These are phyloP conservation scores for Corapipo altera DNA, from an alignment of 2,113 vertebrate species.

Conservation along the genomic window DNA sequence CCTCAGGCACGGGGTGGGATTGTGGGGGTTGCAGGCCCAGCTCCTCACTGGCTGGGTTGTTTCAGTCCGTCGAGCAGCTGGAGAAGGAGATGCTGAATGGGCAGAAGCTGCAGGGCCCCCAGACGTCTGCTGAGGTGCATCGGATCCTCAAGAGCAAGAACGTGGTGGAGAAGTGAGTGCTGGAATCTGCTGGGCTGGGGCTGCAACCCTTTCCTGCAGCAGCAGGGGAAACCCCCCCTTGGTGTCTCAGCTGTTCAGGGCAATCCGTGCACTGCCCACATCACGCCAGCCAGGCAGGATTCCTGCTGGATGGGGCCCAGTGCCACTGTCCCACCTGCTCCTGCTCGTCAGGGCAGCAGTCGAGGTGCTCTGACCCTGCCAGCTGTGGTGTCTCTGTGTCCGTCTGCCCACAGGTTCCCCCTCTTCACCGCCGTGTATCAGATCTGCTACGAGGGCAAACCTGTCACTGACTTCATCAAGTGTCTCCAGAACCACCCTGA, in stretches of 20 bases:
- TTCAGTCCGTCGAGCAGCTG: constrained; percentile 90
- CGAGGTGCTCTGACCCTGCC: background rate
- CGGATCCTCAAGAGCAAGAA: constrained; percentile 87
- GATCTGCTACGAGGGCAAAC: constrained; percentile 88
- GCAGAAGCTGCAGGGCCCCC: constrained; percentile 98
- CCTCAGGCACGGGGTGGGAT: background rate
- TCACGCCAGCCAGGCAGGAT: background rate
- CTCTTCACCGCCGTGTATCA: constrained; percentile 91
- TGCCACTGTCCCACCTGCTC: background rate
- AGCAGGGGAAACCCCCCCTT: background rate
- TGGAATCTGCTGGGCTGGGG: background rate
- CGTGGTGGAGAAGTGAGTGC: constrained; percentile 85
- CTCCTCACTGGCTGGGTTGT: background rate
- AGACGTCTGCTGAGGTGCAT: constrained; percentile 87
- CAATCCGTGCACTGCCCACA: background rate
- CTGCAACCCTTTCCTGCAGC: background rate
- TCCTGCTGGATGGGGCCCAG: background rate
- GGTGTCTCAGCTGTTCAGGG: background rate
- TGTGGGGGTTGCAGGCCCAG: background rate
- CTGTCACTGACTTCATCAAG: constrained; percentile 85
- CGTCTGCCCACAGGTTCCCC: constrained; percentile 82
- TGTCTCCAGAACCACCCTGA: constrained; percentile 95
- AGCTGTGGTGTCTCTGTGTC: background rate
- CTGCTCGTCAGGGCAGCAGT: accelerated
- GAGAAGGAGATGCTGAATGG: constrained; percentile 96